Base-by-base conservation (phyloP, 2,888 invertebrate species). In the Ophion ventricosus region DNA sequence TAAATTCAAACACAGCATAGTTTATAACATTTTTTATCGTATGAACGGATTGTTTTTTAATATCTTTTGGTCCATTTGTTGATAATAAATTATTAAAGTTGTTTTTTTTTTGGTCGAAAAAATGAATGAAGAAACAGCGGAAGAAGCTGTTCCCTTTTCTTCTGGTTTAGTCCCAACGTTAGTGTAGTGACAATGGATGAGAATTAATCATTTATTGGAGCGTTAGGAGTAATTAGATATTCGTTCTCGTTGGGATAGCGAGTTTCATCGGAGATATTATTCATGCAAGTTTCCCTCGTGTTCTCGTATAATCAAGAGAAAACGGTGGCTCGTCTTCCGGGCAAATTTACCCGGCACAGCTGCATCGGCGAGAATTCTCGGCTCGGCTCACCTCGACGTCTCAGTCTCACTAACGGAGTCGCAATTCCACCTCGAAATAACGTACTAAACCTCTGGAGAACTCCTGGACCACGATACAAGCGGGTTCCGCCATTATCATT, bases 401-500 rank as follows among this genome's bases (percentile, higher is more conserved):
- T 67, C 49, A 20, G 56, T 76, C 56, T 43, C n/a, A 82, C 64
- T 59, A 56, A 35, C 40, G 43, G 26, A 69, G 49, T 25, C 29
- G 70, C 57, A 70, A 75, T 83, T 40, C 57, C 35, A 63, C 78
- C 35, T 63, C 56, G 54, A 69, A 56, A 26, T 40, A 75, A 49
- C n/a, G 54, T 57, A 69, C 20, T 26, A 49, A 23, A 61, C 2
- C 66, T 61, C 26, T 10, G 49, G 54, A n/a, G 54, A 63, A 57
- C 25, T 56, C 14, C 64, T 29, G 80, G 75, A 76, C 43, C 35
- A 26, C 59, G 63, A 57, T 79, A 63, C 23, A 75, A 66, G 59
- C 64, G n/a, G 49, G 59, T 59, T 29, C 76, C 43, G 74, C 72
- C 43, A 54, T 74, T 66, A 83, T 80, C 57, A 80, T 80, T 80